phyloP scores from a whole-genome alignment of 2,797 vertebrate species.

The Darevskia mixta region DNA sequence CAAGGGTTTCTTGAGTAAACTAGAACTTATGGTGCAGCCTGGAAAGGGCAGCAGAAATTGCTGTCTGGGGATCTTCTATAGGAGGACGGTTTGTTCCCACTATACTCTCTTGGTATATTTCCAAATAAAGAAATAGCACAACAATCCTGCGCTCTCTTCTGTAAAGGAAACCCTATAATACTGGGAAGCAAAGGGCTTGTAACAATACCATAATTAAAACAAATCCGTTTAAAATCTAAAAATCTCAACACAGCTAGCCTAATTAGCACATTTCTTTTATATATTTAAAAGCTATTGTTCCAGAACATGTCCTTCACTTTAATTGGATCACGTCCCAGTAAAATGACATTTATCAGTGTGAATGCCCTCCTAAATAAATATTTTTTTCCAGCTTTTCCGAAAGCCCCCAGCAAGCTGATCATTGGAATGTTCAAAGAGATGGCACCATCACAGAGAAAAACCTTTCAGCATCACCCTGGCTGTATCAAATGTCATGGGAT shows the following conservation, averaged over 20 bases:
- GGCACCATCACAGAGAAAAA: neutral
- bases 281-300: neutral
- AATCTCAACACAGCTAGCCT: neutral
- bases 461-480: neutral
- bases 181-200: neutral
- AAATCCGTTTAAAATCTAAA: neutral
- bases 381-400: neutral
- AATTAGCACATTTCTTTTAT: neutral
- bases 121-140: neutral
- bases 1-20: neutral
- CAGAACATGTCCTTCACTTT: neutral
- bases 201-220: neutral
- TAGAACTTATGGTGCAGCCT: neutral
- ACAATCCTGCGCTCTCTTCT: neutral
- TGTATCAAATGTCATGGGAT: neutral
- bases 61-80: neutral
- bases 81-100: neutral
- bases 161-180: neutral
- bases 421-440: neutral
- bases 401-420: neutral
- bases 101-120: neutral
- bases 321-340: neutral
- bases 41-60: neutral
- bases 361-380: neutral
- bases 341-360: neutral